Percentiles rank a stretch among this genome's conserved stretches.
Conservation (phyloP, 2,888 invertebrate species). For the Nebria salina region DNA sequence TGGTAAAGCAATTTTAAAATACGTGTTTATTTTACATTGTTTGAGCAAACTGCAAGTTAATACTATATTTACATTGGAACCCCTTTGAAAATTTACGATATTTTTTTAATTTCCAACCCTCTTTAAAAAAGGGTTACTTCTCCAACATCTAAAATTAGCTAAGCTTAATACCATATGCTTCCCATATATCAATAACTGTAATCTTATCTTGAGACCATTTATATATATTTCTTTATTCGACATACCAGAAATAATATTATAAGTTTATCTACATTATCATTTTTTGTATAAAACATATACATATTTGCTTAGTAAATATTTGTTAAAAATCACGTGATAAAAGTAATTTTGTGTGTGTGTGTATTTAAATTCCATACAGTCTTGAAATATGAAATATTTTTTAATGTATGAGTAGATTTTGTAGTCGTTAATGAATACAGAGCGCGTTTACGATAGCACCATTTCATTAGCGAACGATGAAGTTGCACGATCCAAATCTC, state of each 20-base stretch:
- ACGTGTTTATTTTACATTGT: not conserved
- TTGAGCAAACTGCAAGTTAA: conserved; percentile 15
- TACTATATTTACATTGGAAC: conserved; percentile 30
- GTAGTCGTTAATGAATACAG: conserved; percentile 30
- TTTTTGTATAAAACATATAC: not conserved
- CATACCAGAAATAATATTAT: not conserved
- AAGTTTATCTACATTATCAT: not conserved
- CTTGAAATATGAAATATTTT: no score
- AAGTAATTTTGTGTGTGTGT: no score
- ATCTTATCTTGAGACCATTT: not conserved
- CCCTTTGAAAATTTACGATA: conserved; percentile 37
- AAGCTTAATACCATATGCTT: conserved; percentile 17
- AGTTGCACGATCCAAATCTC: conserved; percentile 40
- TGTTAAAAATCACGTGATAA: no score
- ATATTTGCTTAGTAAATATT: not conserved
- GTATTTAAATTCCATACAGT: no score
- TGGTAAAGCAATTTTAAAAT: not conserved
- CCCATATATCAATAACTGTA: conserved; percentile 29
- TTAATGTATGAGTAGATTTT: no score
- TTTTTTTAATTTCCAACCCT: conserved; percentile 37
- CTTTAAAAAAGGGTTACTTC: conserved; percentile 38
- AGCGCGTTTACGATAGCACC: conserved; percentile 13
- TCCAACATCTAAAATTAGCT: conserved; percentile 34
- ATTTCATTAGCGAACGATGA: conserved; percentile 45
- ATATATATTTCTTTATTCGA: not conserved